phyloP scores from a whole-genome alignment of 2,113 vertebrate species.

The Xiphias gladius region DNA sequence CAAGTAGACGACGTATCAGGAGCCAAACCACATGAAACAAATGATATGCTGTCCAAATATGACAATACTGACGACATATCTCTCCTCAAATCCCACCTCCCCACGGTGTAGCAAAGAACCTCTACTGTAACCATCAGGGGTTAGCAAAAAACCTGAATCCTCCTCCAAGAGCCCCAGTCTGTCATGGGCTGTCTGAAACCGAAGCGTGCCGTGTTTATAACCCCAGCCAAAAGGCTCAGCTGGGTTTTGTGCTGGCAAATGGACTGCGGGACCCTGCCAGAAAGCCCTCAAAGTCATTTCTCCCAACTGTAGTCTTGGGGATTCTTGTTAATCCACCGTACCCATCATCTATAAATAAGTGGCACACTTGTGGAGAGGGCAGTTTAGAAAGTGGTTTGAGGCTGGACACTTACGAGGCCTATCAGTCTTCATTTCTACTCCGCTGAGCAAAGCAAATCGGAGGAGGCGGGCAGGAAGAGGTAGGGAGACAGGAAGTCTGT shows the following conservation, averaged over 20 bases:
- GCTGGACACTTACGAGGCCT: slow-evolving; percentile 67
- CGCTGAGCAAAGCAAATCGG: slow-evolving; percentile 75
- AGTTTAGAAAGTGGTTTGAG: slow-evolving; percentile 69
- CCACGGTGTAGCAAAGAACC: slow-evolving; percentile 20
- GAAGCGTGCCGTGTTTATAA: slow-evolving; percentile 60
- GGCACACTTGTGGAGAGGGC: slow-evolving; percentile 66
- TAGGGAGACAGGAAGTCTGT: slow-evolving; percentile 40
- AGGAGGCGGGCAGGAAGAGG: slow-evolving; percentile 63
- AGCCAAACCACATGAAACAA: background rate
- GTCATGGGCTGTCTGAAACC: slow-evolving; percentile 61
- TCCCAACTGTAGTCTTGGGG: slow-evolving; percentile 73
- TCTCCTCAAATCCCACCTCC: slow-evolving; percentile 15
- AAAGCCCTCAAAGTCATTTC: slow-evolving; percentile 76
- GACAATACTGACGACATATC: background rate
- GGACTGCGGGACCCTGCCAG: slow-evolving; percentile 72
- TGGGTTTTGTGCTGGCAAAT: slow-evolving; percentile 75
- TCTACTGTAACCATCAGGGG: slow-evolving; percentile 37
- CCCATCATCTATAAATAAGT: slow-evolving; percentile 80
- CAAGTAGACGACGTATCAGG: background rate
- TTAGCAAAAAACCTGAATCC: slow-evolving; percentile 51
- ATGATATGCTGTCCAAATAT: slow-evolving; percentile 12
- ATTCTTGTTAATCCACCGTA: slow-evolving; percentile 78
- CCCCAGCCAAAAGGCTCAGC: slow-evolving; percentile 73
- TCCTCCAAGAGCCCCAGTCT: slow-evolving; percentile 50
- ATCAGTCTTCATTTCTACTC: slow-evolving; percentile 79